phyloP scores from a whole-genome alignment of 2,888 invertebrate species.

The Oscheius sp. region DNA sequence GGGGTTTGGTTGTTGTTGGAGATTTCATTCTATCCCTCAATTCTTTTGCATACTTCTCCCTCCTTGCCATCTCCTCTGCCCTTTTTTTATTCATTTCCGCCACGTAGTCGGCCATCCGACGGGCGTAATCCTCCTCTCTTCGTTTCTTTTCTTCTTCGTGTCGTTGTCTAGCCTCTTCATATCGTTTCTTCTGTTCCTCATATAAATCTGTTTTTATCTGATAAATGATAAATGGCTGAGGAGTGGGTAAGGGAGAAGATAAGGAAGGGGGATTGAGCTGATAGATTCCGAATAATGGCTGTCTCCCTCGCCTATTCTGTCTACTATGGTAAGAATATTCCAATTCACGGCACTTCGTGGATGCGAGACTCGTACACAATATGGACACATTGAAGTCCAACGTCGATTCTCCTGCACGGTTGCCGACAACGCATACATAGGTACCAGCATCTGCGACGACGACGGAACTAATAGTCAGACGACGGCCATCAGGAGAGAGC shows the following conservation, averaged over 20 bases:
- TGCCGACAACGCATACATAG: constrained; percentile 78
- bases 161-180: constrained; percentile 34
- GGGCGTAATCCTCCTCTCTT: constrained; percentile 24
- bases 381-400: constrained; percentile 76
- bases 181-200: constrained; percentile 34
- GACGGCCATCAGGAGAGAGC: constrained; percentile 60
- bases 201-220: constrained; percentile 5
- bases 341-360: constrained; percentile 51
- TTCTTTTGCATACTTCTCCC: neutral
- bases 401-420: constrained; percentile 78
- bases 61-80: constrained; percentile 2
- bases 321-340: constrained; percentile 39
- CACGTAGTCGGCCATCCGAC: constrained; percentile 9
- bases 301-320: neutral
- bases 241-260: constrained; percentile 34
- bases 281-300: neutral
- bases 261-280: neutral
- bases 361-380: constrained; percentile 67
- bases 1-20: neutral
- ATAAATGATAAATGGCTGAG: constrained; percentile 28
- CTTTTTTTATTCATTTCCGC: neutral
- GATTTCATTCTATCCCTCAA: neutral
- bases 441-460: constrained; percentile 72
- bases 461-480: constrained; percentile 44
- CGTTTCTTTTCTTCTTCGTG: constrained; percentile 33